Evolutionary conservation across 2,888 invertebrate genomes (phyloP).

Genomic region (Hypercompe scribonia): DNA sequence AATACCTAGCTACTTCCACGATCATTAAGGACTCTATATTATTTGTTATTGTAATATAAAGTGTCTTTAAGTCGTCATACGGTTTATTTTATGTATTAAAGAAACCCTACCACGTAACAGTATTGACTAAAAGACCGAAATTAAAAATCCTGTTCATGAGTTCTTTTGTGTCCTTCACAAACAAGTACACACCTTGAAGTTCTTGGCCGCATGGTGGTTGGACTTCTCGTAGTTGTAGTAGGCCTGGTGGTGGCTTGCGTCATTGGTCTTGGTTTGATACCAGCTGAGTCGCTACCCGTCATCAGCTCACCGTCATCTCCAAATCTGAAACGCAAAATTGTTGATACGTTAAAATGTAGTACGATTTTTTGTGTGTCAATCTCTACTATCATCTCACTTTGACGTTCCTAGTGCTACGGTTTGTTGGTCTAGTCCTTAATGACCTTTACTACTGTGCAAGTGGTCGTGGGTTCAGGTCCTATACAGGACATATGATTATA

Average conservation of each 20-base stretch:
- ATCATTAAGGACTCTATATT: too few relatives aligned
- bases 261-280: conserved; percentile 59
- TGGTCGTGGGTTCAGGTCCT: too few relatives aligned
- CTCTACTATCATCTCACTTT: too few relatives aligned
- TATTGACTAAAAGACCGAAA: background rate
- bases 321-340: conserved; percentile 68
- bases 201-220: background rate
- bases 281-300: conserved; percentile 65
- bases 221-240: conserved; percentile 15
- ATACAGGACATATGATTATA: too few relatives aligned
- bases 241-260: conserved; percentile 52
- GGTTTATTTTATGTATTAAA: too few relatives aligned
- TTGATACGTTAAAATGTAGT: background rate
- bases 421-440: too few relatives aligned
- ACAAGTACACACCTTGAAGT: background rate
- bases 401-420: too few relatives aligned
- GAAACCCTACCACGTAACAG: too few relatives aligned
- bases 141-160: background rate
- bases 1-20: too few relatives aligned
- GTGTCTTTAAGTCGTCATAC: too few relatives aligned
- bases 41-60: too few relatives aligned
- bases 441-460: background rate
- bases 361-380: background rate
- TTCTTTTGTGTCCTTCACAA: background rate
- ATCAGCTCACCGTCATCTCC: conserved; percentile 73